These are phyloP conservation scores for Cyanoderma ruficeps DNA, from an alignment of 2,113 vertebrate genomes.

Conservation along the genomic window DNA sequence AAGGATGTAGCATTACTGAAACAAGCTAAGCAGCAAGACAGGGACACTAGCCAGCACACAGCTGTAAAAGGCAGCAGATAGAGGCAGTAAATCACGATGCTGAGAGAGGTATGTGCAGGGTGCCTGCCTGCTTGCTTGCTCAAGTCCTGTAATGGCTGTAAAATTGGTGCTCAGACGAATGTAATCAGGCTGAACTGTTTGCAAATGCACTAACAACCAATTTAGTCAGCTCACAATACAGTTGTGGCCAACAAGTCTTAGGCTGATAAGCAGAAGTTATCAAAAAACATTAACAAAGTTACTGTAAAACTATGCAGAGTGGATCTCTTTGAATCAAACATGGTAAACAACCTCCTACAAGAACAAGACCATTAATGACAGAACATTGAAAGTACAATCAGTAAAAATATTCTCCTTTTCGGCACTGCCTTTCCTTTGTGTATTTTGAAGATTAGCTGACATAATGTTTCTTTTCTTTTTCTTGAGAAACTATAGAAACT, in stretches of 20 bases:
- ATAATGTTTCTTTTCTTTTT: background rate
- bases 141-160: constrained; percentile 17
- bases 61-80: constrained; percentile 40
- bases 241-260: background rate
- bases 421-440: background rate
- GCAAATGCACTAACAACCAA: background rate
- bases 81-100: constrained; percentile 8
- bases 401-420: background rate
- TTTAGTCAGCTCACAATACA: background rate
- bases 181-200: constrained; percentile 1
- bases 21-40: background rate
- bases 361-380: background rate
- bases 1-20: background rate
- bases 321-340: background rate
- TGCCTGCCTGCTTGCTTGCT: background rate
- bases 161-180: constrained; percentile 18
- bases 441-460: background rate
- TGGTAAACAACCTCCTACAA: background rate
- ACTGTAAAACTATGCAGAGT: background rate
- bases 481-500: background rate
- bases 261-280: background rate
- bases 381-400: background rate
- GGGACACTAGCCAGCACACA: constrained; percentile 36
- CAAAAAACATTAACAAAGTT: constrained; percentile 32
- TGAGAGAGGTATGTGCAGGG: background rate